Conservation (phyloP, 1,140 invertebrate genomes). For the Brachionus calyciflorus region DNA sequence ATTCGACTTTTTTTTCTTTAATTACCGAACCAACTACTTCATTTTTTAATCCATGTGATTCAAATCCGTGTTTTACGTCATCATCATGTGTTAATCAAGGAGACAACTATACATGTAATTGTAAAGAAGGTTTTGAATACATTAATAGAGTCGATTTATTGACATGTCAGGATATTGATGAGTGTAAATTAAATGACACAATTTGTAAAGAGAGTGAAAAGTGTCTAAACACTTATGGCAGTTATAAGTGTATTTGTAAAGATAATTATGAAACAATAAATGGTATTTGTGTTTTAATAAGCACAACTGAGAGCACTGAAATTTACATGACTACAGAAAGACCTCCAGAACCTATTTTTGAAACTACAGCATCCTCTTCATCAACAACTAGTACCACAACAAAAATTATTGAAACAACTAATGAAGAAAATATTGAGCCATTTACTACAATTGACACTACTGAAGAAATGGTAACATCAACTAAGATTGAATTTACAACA, state of each 20-base stretch:
- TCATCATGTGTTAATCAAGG: neutral
- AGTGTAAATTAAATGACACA: neutral
- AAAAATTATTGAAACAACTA: no score
- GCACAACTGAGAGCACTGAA: neutral
- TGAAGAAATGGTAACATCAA: neutral
- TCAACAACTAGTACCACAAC: no score
- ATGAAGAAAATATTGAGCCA: no score
- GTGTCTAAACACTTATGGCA: neutral
- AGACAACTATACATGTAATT: neutral
- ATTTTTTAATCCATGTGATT: neutral
- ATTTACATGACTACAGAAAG: neutral
- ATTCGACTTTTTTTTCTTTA: neutral
- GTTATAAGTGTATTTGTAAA: neutral
- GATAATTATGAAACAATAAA: slow-evolving; percentile 8
- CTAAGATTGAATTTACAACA: neutral
- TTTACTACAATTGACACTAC: neutral
- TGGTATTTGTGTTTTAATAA: neutral
- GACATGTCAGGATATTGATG: slow-evolving; percentile 2
- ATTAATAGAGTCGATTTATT: neutral
- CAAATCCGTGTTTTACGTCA: neutral
- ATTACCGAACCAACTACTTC: neutral
- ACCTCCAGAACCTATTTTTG: neutral
- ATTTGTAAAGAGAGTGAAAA: neutral
- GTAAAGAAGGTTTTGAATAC: neutral
- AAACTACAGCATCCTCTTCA: neutral